phyloP scores from a whole-genome alignment of 2,888 invertebrate species.

The Temnothorax unifasciatus region DNA sequence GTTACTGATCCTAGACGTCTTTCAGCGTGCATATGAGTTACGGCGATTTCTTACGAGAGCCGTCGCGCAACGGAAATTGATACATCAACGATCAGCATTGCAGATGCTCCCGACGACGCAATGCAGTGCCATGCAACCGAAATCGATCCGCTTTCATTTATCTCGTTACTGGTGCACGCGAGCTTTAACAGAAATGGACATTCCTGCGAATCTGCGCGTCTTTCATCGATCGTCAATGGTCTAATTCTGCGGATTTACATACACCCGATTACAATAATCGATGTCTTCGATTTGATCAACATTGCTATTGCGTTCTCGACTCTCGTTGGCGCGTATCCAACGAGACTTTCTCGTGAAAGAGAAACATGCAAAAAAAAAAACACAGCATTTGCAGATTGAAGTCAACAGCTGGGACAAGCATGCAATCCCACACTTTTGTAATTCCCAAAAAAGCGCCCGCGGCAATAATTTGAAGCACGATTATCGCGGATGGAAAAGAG shows the following conservation, averaged over 20 bases:
- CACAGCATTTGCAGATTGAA: constrained; percentile 31
- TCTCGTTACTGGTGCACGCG: constrained; percentile 42
- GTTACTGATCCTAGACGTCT: constrained; percentile 38
- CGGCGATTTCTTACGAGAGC: constrained; percentile 38
- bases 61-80: constrained; percentile 53
- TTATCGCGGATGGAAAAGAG: constrained; percentile 2
- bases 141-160: constrained; percentile 48
- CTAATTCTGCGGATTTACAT: constrained; percentile 38
- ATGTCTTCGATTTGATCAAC: constrained; percentile 26
- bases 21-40: constrained; percentile 54
- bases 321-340: constrained; percentile 25
- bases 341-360: constrained; percentile 24
- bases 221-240: constrained; percentile 29
- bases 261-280: constrained; percentile 19
- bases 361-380: background rate
- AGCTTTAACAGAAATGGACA: constrained; percentile 11
- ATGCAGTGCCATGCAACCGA: constrained; percentile 38
- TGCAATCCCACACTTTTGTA: constrained; percentile 5
- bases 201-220: constrained; percentile 6
- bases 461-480: constrained; percentile 20
- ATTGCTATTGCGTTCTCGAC: background rate
- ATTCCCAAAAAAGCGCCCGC: background rate
- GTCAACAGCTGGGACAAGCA: constrained; percentile 19
- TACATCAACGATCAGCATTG: constrained; percentile 53
- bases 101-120: constrained; percentile 51